These are phyloP conservation scores for Montipora efflorescens DNA, from an alignment of 64 coral and sea anemone species.

Conservation along the genomic window DNA sequence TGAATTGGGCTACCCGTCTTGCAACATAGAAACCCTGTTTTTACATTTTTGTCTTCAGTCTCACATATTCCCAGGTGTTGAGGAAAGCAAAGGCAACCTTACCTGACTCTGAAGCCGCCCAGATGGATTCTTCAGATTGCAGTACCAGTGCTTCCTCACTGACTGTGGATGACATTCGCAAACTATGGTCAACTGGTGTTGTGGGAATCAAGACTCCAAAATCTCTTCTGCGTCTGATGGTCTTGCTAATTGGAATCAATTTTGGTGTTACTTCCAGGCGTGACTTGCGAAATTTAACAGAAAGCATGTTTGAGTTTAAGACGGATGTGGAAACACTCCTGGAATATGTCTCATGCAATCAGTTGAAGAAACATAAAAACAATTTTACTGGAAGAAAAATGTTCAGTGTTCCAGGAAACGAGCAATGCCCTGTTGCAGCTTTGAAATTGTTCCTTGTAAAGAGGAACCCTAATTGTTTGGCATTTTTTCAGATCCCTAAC, in stretches of 20 bases:
- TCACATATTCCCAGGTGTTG: too few species aligned
- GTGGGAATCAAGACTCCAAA: slow-evolving; percentile 80
- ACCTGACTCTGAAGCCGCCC: not conserved
- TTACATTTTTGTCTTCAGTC: too few species aligned
- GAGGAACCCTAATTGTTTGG: slow-evolving; percentile 36
- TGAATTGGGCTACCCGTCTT: too few species aligned
- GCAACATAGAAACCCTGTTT: too few species aligned
- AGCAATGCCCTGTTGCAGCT: slow-evolving; percentile 53
- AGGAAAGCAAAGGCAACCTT: not conserved
- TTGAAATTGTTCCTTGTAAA: slow-evolving; percentile 59
- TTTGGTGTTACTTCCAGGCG: slow-evolving; percentile 85
- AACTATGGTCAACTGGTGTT: slow-evolving; percentile 76
- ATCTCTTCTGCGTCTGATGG: slow-evolving; percentile 75
- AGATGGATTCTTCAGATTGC: slow-evolving; percentile 43
- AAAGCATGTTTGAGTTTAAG: slow-evolving; percentile 80
- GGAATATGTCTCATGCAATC: slow-evolving; percentile 60
- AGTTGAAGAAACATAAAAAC: slow-evolving; percentile 67
- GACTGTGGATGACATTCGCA: slow-evolving; percentile 62
- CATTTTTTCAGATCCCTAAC: slow-evolving; percentile 88
- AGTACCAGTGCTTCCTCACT: slow-evolving; percentile 49
- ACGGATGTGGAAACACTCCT: slow-evolving; percentile 63
- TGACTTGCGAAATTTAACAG: slow-evolving; percentile 71
- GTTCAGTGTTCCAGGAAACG: slow-evolving; percentile 51
- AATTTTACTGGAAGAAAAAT: slow-evolving; percentile 57
- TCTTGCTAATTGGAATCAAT: slow-evolving; percentile 85